phyloP scores from a whole-genome alignment of 1,140 invertebrate genomes.

The Leptoteleia sp. region DNA sequence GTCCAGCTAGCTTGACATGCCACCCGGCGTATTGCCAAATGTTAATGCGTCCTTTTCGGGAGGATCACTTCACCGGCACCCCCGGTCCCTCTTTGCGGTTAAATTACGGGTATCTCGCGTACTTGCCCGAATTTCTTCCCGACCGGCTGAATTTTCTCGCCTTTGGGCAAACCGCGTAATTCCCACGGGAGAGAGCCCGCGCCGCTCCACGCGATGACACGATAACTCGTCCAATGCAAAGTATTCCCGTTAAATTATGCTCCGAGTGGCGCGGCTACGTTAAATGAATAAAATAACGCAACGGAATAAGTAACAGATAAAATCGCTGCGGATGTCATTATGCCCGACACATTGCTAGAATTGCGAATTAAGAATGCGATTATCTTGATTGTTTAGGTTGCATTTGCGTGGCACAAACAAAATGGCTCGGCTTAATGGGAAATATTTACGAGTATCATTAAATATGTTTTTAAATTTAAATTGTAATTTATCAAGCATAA shows the following conservation, averaged over 20 bases:
- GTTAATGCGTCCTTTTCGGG: constrained; percentile 47
- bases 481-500: too few species aligned
- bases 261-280: constrained; percentile 24
- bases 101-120: constrained; percentile 42
- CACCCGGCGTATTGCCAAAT: constrained; percentile 52
- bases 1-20: too few species aligned
- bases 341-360: background rate
- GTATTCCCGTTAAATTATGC: constrained; percentile 56
- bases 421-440: too few species aligned
- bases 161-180: constrained; percentile 39
- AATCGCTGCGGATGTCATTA: constrained; percentile 6
- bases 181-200: constrained; percentile 41
- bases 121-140: constrained; percentile 35
- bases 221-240: constrained; percentile 56
- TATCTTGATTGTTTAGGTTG: too few species aligned
- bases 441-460: too few species aligned
- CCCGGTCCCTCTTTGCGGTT: constrained; percentile 40
- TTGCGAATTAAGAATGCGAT: background rate
- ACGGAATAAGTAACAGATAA: constrained; percentile 29
- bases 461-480: too few species aligned
- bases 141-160: constrained; percentile 44
- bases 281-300: constrained; percentile 58
- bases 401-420: too few species aligned
- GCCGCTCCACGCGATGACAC: constrained; percentile 42
- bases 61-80: constrained; percentile 42